phyloP scores from a whole-genome alignment of 2,888 invertebrate genomes.

The Cacoxenus indagator region DNA sequence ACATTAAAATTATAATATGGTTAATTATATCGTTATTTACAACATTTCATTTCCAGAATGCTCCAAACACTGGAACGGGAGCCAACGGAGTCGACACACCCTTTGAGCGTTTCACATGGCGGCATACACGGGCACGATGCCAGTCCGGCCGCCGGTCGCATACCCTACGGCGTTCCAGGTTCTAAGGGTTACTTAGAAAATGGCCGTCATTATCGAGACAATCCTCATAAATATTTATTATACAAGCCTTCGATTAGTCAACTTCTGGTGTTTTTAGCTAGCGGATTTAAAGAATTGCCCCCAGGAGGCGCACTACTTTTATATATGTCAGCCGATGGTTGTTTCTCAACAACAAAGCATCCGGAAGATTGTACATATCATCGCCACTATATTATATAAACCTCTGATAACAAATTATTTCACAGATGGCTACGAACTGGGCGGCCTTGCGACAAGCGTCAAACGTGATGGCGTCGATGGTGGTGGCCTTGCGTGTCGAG shows the following conservation, averaged over 20 bases:
- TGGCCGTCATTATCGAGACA: slow-evolving; percentile 83
- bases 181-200: slow-evolving; percentile 78
- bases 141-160: slow-evolving; percentile 71
- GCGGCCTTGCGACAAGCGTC: slow-evolving; percentile 91
- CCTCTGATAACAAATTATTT: not conserved
- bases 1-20: not conserved
- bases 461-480: slow-evolving; percentile 78
- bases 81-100: slow-evolving; percentile 87
- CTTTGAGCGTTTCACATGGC: slow-evolving; percentile 70
- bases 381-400: not conserved
- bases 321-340: slow-evolving; percentile 94
- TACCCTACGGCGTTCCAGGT: slow-evolving; percentile 73
- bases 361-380: slow-evolving; percentile 85
- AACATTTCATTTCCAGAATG: slow-evolving; percentile 75
- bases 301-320: slow-evolving; percentile 90
- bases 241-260: slow-evolving; percentile 96
- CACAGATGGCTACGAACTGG: slow-evolving; percentile 89
- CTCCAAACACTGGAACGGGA: slow-evolving; percentile 94
- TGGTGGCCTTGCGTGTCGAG: slow-evolving; percentile 68
- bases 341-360: slow-evolving; percentile 85
- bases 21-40: not conserved
- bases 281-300: slow-evolving; percentile 93
- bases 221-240: slow-evolving; percentile 96
- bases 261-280: slow-evolving; percentile 91
- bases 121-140: slow-evolving; percentile 72